These are phyloP conservation scores for Lycophotia porphyrea DNA, from an alignment of 2,888 invertebrate genomes.

Conservation along the genomic window DNA sequence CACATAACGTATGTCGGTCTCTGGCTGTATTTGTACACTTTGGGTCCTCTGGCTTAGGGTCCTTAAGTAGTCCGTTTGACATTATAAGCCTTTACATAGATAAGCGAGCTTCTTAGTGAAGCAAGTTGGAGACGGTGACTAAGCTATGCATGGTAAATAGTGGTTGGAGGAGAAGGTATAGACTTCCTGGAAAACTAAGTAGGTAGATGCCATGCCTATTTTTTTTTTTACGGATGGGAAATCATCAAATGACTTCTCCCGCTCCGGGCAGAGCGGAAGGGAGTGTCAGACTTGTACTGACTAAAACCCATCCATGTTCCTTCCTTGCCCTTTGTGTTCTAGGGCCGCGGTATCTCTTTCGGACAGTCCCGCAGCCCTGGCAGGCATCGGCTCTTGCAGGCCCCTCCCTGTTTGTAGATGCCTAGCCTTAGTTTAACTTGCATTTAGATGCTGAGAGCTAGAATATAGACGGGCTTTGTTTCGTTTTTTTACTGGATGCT, in stretches of 20 bases:
- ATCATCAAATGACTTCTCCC: too few relatives aligned
- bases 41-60: conserved; percentile 35
- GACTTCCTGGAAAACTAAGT: conserved; percentile 23
- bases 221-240: too few relatives aligned
- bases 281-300: too few relatives aligned
- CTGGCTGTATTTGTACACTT: conserved; percentile 43
- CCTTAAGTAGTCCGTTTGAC: conserved; percentile 60
- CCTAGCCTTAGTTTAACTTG: conserved; percentile 13
- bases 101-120: conserved; percentile 49
- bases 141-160: conserved; percentile 38
- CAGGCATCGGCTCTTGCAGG: too few relatives aligned
- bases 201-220: not conserved
- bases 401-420: too few relatives aligned
- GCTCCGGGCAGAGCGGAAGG: too few relatives aligned
- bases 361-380: too few relatives aligned
- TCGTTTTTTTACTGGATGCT: not conserved
- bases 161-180: conserved; percentile 11
- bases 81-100: conserved; percentile 52
- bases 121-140: conserved; percentile 20
- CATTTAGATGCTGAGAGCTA: conserved; percentile 16
- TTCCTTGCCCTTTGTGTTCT: too few relatives aligned
- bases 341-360: too few relatives aligned
- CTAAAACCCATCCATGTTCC: too few relatives aligned
- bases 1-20: conserved; percentile 56
- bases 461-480: not conserved